Base-by-base conservation (phyloP, 2,888 invertebrate genomes). In the Hirtodrosophila confusa region DNA sequence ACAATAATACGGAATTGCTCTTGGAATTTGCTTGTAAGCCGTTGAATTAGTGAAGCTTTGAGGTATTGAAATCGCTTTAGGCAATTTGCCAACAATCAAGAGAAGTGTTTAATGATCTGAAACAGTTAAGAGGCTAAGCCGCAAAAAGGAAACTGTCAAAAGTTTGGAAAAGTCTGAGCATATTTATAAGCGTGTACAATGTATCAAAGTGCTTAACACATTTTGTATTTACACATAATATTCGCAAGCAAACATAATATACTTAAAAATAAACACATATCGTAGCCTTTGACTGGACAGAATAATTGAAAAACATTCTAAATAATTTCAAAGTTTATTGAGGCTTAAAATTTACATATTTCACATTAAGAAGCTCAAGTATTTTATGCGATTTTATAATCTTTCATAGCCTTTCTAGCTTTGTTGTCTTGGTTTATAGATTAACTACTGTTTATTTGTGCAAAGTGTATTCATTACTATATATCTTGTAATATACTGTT, bases 1-100 rank as follows among this genome's bases (percentile, higher is more conserved):
- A 87, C 66, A 70, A 76, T 77, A 84, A 70, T 70, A 57, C 44
- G 47, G 12, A 36, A 50, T 43, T 56, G 43, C 58, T 36, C 35
- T 56, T 47, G 44, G 44, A 24, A 36, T 66, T 56, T 69, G 61
- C 51, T 62, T 78, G 53, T 73, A 58, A 66, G 58, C 53, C 53
- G 55, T 37, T 48, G 62, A 74, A 77, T 84, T 80, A 69, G 60
- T 50, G 47, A 17, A 36, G 60, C 57, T 68, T 64, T 60, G 53
- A 37, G 44, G 23, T 53, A 67, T 69, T 60, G 36, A 64, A 65
- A 65, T 44, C 44, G 48, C 77, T 62, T 66, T 24, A 45, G 71
- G 60, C 40, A 43, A 69, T 70, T 62, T 63, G 43, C 3, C 37
- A 50, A 48, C 63, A 69, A 75, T 64, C 58, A 53, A 49, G 37